Percentiles rank a stretch among this genome's conserved stretches.
Evolutionary conservation across 1,140 invertebrate genomes (phyloP).

Genomic region (Anthonomus grandis): DNA sequence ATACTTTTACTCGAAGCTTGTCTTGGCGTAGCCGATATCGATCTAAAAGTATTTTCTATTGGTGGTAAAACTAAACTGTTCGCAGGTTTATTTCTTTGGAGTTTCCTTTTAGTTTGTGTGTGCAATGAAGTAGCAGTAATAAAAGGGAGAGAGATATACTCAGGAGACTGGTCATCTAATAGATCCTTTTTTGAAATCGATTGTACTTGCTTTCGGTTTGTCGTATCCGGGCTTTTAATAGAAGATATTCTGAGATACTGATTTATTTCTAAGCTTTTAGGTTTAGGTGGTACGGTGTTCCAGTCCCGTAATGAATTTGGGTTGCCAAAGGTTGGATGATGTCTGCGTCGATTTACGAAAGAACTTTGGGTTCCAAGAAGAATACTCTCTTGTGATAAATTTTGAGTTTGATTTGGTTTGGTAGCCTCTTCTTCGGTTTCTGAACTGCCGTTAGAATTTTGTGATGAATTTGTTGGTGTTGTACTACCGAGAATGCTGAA

Average conservation of each 20-base stretch:
- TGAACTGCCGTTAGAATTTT: constrained; percentile 17
- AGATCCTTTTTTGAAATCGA: constrained; percentile 2
- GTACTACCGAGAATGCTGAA: constrained; percentile 25
- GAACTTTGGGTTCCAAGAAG: background rate
- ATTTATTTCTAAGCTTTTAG: constrained; percentile 23
- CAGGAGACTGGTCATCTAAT: constrained; percentile 11
- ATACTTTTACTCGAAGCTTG: constrained; percentile 18
- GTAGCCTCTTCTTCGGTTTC: constrained; percentile 15
- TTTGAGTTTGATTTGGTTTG: background rate
- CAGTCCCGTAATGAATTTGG: constrained; percentile 5
- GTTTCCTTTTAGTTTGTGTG: background rate
- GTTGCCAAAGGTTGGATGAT: background rate
- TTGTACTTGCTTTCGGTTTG: background rate
- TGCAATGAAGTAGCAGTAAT: constrained; percentile 8
- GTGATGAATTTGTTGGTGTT: constrained; percentile 17
- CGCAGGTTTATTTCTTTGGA: background rate
- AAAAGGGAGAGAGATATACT: constrained; percentile 28
- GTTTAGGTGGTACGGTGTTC: constrained; percentile 9
- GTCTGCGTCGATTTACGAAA: constrained; percentile 4
- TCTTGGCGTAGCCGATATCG: constrained; percentile 34
- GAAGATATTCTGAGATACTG: constrained; percentile 20
- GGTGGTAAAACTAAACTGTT: constrained; percentile 32
- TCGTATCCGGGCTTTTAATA: constrained; percentile 19
- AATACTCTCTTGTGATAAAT: background rate
- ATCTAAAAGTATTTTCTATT: constrained; percentile 30